A percentile compares a stretch with the other conserved stretches of the same genome.
These are phyloP conservation scores for Mantis religiosa DNA, from an alignment of 2,888 invertebrate genomes.

Conservation along the genomic window DNA sequence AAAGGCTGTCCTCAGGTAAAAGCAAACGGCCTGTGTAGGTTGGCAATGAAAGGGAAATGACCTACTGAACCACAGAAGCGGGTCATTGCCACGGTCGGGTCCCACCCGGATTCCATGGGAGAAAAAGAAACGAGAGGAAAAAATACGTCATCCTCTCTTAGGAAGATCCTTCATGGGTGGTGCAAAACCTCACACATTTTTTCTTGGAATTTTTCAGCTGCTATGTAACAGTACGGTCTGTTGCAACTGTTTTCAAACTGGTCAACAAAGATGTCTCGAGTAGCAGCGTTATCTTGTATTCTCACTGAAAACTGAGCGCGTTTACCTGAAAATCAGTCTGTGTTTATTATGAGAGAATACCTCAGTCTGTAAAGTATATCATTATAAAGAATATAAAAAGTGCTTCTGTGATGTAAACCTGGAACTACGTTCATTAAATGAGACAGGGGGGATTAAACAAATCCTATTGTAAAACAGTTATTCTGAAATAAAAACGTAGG, in stretches of 20 bases:
- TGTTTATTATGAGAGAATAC: no score
- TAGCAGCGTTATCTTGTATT: not conserved
- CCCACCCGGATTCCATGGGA: not conserved
- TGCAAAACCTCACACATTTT: not conserved
- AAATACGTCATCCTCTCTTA: not conserved
- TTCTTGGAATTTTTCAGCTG: not conserved
- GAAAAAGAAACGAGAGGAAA: not conserved
- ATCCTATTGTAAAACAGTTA: no score
- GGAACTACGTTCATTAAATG: no score
- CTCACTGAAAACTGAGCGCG: no score
- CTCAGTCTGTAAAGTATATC: no score
- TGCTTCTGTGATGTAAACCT: no score
- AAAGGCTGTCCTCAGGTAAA: not conserved
- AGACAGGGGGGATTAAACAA: no score
- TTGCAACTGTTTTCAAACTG: not conserved
- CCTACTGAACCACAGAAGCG: constrained; percentile 21
- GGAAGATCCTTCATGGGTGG: not conserved
- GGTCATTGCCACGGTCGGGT: constrained; percentile 24
- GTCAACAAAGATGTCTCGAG: not conserved
- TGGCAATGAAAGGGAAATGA: constrained; percentile 42
- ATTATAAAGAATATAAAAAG: no score
- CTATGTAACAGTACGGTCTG: not conserved
- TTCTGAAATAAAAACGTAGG: no score
- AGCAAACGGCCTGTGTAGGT: not conserved
- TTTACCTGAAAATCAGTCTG: no score